Evolutionary conservation across 2,113 vertebrate genomes (phyloP).

Genomic region (Panthera tigris): DNA sequence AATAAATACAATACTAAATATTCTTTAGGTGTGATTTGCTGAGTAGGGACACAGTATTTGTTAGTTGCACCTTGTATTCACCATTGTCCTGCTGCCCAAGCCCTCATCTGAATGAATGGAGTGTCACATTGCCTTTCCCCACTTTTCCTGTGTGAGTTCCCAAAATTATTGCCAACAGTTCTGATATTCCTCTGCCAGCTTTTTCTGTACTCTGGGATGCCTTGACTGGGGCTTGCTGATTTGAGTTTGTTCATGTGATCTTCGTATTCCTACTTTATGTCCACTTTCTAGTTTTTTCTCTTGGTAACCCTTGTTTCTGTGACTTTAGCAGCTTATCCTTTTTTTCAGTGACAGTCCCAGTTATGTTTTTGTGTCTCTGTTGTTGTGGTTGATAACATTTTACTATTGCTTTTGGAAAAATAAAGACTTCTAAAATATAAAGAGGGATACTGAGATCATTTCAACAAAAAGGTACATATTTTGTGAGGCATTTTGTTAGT

Average conservation of each 20-base stretch:
- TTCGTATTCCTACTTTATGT: neutral
- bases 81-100: neutral
- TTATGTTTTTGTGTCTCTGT: neutral
- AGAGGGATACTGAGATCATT: neutral
- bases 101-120: neutral
- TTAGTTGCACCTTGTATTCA: neutral
- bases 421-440: neutral
- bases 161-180: neutral
- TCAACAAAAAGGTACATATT: neutral
- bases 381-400: neutral
- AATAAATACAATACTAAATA: no score
- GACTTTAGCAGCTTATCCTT: neutral
- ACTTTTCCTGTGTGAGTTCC: neutral
- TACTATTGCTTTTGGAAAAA: neutral
- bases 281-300: slow-evolving; percentile 22
- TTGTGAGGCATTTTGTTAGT: neutral
- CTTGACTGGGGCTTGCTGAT: slow-evolving; percentile 31
- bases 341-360: neutral
- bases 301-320: slow-evolving; percentile 6
- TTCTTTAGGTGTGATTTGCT: neutral
- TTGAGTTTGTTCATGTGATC: slow-evolving; percentile 3
- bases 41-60: neutral
- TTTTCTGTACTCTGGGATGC: neutral
- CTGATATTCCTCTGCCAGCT: neutral
- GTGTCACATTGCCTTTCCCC: neutral